Percentiles rank a stretch among this genome's conserved stretches.
phyloP scores from a whole-genome alignment of 2,888 invertebrate species.

The Gymnocheta viridis region DNA sequence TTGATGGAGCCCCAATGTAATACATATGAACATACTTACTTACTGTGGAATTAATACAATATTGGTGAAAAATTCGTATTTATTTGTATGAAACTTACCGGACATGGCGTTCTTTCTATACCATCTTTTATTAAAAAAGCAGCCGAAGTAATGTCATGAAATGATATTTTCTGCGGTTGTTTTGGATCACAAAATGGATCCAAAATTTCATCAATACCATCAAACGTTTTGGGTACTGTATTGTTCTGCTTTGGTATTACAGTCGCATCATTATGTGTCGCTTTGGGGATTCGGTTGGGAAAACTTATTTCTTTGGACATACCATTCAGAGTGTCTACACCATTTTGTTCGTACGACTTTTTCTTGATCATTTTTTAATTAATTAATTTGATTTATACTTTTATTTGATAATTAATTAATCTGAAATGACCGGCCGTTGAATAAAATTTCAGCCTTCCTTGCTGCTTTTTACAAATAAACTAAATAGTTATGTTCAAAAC shows the following conservation, averaged over 20 bases:
- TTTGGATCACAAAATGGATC: slow-evolving; percentile 86
- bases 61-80: too few relatives aligned
- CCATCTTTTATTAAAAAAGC: slow-evolving; percentile 93
- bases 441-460: slow-evolving; percentile 15
- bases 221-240: slow-evolving; percentile 47
- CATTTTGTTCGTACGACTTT: slow-evolving; percentile 51
- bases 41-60: too few relatives aligned
- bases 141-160: slow-evolving; percentile 94
- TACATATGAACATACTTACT: too few relatives aligned
- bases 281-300: slow-evolving; percentile 21
- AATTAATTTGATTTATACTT: not conserved
- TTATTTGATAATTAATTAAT: not conserved
- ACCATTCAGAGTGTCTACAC: slow-evolving; percentile 25
- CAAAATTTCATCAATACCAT: slow-evolving; percentile 74
- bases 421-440: too few relatives aligned
- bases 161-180: slow-evolving; percentile 87
- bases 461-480: slow-evolving; percentile 47
- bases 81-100: slow-evolving; percentile 82
- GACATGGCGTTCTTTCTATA: slow-evolving; percentile 92
- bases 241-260: slow-evolving; percentile 30
- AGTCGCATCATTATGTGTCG: slow-evolving; percentile 45
- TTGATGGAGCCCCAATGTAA: too few relatives aligned
- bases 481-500: slow-evolving; percentile 62
- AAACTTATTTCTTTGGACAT: not conserved
- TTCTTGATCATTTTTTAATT: slow-evolving; percentile 46